Percentiles rank a stretch among this genome's conserved stretches.
Evolutionary conservation across 2,888 invertebrate genomes (phyloP).

Genomic region (Drosophila setosimentum): DNA sequence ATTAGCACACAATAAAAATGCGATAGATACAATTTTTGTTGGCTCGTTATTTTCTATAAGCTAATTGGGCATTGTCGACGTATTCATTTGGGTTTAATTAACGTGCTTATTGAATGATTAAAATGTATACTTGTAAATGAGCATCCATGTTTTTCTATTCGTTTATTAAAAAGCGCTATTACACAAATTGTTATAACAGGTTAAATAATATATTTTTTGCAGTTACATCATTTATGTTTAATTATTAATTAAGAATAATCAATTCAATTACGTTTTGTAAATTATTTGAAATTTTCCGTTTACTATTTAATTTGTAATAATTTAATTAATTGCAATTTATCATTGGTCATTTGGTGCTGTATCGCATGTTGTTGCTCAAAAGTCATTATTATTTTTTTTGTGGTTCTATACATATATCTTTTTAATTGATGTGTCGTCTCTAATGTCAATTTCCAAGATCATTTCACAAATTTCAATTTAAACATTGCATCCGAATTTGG

Average conservation of each 20-base stretch:
- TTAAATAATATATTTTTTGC: background rate
- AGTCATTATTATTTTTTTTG: slow-evolving; percentile 29
- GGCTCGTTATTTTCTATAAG: slow-evolving; percentile 56
- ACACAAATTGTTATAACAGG: slow-evolving; percentile 2
- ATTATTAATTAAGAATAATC: background rate
- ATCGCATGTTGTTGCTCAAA: slow-evolving; percentile 42
- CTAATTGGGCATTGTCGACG: slow-evolving; percentile 40
- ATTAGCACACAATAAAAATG: slow-evolving; percentile 76
- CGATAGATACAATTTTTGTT: slow-evolving; percentile 31
- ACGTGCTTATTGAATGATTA: slow-evolving; percentile 35
- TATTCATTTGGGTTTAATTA: slow-evolving; percentile 44
- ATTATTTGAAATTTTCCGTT: background rate
- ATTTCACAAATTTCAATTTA: slow-evolving; percentile 57
- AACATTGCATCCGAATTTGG: slow-evolving; percentile 68
- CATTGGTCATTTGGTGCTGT: slow-evolving; percentile 7
- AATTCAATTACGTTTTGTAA: background rate
- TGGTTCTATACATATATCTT: background rate
- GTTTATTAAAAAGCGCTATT: background rate
- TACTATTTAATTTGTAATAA: background rate
- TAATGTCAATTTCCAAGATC: slow-evolving; percentile 43
- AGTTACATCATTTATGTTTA: background rate
- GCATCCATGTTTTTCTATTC: background rate
- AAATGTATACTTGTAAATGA: slow-evolving; percentile 33
- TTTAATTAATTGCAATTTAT: background rate
- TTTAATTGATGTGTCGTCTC: slow-evolving; percentile 25